Percentiles rank a stretch among this genome's conserved stretches.
phyloP scores from a whole-genome alignment of 2,797 vertebrate species.

The Siniperca undulata region DNA sequence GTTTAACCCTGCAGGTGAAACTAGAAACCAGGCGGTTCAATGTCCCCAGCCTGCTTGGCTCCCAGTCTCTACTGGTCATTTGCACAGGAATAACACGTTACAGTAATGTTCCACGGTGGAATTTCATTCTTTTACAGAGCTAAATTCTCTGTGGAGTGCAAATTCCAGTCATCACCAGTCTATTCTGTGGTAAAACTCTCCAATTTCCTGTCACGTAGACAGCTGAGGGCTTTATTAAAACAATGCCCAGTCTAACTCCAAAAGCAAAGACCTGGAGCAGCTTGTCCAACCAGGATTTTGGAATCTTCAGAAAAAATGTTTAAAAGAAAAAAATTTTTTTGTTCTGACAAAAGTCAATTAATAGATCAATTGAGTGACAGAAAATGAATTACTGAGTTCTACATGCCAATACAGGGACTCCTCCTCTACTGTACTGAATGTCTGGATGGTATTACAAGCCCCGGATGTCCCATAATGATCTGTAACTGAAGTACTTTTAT shows the following conservation, averaged over 20 bases:
- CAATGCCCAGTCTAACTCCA: neutral
- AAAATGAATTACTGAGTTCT: no score
- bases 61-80: neutral
- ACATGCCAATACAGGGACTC: no score
- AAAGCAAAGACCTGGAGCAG: conserved; percentile 17
- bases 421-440: no score
- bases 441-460: no score
- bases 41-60: neutral
- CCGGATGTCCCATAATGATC: no score
- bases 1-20: neutral
- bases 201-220: conserved; percentile 48
- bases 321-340: no score
- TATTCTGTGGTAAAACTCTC: conserved; percentile 34
- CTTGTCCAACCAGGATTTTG: neutral
- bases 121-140: neutral
- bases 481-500: no score
- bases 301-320: neutral
- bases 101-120: conserved; percentile 8
- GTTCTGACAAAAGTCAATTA: no score
- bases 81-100: conserved; percentile 14
- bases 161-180: conserved; percentile 14
- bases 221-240: conserved; percentile 29
- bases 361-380: no score
- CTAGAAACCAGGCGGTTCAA: neutral
- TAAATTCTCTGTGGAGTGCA: conserved; percentile 11